A percentile compares a stretch with the other conserved stretches of the same genome.
phyloP scores from a whole-genome alignment of 2,797 vertebrate species.

The Hapalemur alaotrensis region DNA sequence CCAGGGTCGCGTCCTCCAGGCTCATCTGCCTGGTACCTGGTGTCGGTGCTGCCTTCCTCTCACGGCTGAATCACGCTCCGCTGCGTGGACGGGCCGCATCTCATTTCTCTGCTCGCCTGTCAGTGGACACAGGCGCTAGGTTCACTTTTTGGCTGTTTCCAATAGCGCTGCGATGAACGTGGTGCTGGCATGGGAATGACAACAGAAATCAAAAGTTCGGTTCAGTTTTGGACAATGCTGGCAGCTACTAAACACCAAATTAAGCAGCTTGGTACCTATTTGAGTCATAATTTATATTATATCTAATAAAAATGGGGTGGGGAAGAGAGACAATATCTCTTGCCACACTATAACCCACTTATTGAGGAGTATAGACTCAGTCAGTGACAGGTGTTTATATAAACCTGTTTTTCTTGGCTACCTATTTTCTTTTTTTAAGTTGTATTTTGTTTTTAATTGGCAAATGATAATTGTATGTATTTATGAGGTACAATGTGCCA shows the following conservation, averaged over 20 bases:
- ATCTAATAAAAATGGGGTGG: neutral
- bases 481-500: neutral
- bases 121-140: rapidly evolving
- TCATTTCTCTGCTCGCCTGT: neutral
- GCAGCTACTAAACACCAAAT: neutral
- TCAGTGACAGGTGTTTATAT: neutral
- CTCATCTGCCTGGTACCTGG: neutral
- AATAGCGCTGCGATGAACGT: rapidly evolving
- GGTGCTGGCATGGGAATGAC: neutral
- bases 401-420: neutral
- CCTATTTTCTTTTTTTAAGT: neutral
- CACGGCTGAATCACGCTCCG: rapidly evolving
- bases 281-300: neutral
- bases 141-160: neutral
- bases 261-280: neutral
- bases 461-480: neutral
- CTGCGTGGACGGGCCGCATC: rapidly evolving
- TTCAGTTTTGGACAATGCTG: neutral
- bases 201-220: neutral
- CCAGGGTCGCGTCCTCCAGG: neutral
- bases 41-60: neutral
- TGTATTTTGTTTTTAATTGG: neutral
- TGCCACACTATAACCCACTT: neutral
- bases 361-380: neutral
- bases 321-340: neutral